phyloP scores from a whole-genome alignment of 2,113 vertebrate genomes.

The Vulpes vulpes region DNA sequence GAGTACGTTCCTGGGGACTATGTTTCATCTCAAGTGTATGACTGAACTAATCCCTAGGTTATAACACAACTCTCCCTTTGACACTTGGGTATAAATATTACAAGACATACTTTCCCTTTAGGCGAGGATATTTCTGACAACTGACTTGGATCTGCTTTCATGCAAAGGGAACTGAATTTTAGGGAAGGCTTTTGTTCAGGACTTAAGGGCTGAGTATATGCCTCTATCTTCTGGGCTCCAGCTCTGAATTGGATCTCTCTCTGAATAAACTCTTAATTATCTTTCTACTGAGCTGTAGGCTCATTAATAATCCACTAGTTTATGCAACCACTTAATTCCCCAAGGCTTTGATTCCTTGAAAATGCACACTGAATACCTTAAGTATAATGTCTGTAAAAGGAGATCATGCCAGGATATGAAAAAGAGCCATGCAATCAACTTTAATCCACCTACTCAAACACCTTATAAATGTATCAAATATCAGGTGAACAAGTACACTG shows the following conservation, averaged over 20 bases:
- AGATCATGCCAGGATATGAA: constrained; percentile 45
- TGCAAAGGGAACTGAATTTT: not conserved
- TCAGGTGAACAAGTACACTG: constrained; percentile 46
- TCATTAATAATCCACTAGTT: constrained; percentile 72
- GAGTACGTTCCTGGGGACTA: not conserved
- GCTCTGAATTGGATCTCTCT: not conserved
- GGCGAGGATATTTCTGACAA: constrained; percentile 26
- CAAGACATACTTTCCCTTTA: not conserved
- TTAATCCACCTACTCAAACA: constrained; percentile 10
- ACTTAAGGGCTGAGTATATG: not conserved
- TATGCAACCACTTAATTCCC: constrained; percentile 54
- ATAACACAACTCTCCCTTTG: not conserved
- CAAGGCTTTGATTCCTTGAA: constrained; percentile 29
- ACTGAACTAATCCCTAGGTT: constrained; percentile 13
- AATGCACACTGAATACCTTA: constrained; percentile 62
- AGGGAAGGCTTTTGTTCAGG: not conserved
- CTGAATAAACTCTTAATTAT: constrained; percentile 70
- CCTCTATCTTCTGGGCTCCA: not conserved
- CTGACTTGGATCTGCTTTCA: constrained; percentile 53
- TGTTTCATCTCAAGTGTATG: not conserved
- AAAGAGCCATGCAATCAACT: constrained; percentile 51
- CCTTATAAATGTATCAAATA: not conserved
- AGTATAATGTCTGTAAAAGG: constrained; percentile 50
- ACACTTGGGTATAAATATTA: constrained; percentile 47
- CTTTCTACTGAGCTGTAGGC: not conserved